Evolutionary conservation across 2,888 invertebrate species (phyloP), one percentile per base, ranked within the genome.

Genomic region (Meiosimyza platycephala): DNA sequence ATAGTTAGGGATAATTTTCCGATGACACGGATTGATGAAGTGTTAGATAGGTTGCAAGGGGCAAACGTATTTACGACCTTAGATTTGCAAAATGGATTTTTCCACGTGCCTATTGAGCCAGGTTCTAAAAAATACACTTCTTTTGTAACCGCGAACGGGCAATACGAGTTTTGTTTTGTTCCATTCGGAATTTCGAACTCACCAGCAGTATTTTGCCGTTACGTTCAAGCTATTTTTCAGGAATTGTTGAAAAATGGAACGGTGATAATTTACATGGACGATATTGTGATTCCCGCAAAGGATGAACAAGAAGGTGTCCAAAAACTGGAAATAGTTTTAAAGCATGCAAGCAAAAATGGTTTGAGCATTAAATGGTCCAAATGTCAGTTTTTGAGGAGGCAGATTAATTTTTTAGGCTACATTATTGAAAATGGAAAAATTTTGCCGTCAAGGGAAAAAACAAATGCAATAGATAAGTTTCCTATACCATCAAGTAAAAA

Each of bases 121-220:
- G 57, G n/a, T 47, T 68, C 68, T n/a, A 40, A 48, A 47, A 68
- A 52, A 16, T 60, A 69, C 33, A 59, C 69, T 15, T 57, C 59
- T n/a, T 69, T 69, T 47, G 59, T 69, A 50, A 13, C 18, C 16
- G 28, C 57, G 47, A 59, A 12, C 6, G 66, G 72, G 3, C 62
- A 68, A 12, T 72, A 63, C n/a, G 67, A 59, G 22, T 69, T 69
- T 60, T 15, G 65, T n/a, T 65, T 52, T 18, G 70, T 70, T 0
- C 65, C 65, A 6, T 70, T 73, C 40, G 73, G 70, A 60, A 73
- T 70, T 9, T 66, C 16, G 7, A 66, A 73, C 22, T 22, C 22
- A 22, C 22, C 22, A 22, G 22, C 22, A 22, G 22, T 22, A 22
- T 22, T 22, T 22, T 22, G 22, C 22, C 22, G 22, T 22, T 22